phyloP scores from a whole-genome alignment of 2,888 invertebrate species.

The Poecilus cupreus region DNA sequence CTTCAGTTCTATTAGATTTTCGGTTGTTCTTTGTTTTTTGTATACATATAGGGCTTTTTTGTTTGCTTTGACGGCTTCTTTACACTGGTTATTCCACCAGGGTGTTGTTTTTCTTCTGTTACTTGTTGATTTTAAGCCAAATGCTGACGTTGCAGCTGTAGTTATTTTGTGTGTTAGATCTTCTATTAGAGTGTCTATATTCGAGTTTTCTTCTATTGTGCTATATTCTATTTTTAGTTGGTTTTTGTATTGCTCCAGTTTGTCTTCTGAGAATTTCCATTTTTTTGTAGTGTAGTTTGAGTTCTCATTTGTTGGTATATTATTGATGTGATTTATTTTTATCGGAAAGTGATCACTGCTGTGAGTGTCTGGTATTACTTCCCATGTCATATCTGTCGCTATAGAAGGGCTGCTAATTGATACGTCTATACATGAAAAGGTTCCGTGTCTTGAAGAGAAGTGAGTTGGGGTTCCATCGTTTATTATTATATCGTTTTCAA shows the following conservation, averaged over 20 bases:
- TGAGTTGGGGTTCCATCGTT: slow-evolving; percentile 20
- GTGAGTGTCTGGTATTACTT: neutral
- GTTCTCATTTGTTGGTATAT: neutral
- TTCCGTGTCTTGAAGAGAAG: neutral
- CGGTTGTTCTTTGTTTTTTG: slow-evolving; percentile 19
- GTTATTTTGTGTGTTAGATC: neutral
- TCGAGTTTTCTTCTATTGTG: neutral
- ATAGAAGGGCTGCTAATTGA: slow-evolving; percentile 7
- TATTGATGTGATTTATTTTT: slow-evolving; percentile 23
- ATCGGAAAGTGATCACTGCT: slow-evolving; percentile 32
- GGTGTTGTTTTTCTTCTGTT: slow-evolving; percentile 6
- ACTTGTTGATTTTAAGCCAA: no score
- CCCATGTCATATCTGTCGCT: slow-evolving; percentile 15
- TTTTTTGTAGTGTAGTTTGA: neutral
- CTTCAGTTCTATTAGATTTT: slow-evolving; percentile 20
- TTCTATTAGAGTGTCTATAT: neutral
- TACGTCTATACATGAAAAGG: slow-evolving; percentile 28
- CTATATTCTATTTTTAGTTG: neutral
- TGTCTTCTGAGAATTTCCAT: neutral
- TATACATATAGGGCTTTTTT: neutral
- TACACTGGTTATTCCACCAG: slow-evolving; percentile 26
- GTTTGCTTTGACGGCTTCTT: neutral
- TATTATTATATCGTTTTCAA: neutral
- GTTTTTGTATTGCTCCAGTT: neutral
- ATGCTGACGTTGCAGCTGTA: neutral